Conservation (phyloP, 2,113 vertebrate genomes). For the Chlamydotis undulata region DNA sequence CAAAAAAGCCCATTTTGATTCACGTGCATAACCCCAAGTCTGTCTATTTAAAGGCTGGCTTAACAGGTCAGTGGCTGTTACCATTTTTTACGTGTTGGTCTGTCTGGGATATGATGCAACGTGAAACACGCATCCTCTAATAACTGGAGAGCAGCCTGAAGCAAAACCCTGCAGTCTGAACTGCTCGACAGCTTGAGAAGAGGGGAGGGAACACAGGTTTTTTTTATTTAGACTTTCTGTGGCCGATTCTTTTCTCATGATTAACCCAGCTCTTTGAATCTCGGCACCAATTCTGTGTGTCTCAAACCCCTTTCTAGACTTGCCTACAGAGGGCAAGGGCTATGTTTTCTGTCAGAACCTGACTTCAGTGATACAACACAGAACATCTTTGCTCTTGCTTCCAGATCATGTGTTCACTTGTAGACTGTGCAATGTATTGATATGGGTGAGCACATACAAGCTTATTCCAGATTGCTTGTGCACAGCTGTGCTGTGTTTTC, state of each 20-base stretch:
- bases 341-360: background rate
- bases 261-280: background rate
- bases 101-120: background rate
- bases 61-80: background rate
- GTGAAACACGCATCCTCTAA: background rate
- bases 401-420: background rate
- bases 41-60: background rate
- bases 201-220: background rate
- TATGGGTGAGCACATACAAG: background rate
- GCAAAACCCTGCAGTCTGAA: background rate
- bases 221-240: background rate
- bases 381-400: background rate
- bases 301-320: background rate
- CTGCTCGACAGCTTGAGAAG: background rate
- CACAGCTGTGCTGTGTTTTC: background rate
- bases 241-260: background rate
- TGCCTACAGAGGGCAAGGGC: background rate
- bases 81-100: background rate
- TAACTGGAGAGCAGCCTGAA: slow-evolving; percentile 4
- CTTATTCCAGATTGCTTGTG: background rate
- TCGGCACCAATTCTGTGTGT: background rate
- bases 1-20: background rate
- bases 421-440: background rate
- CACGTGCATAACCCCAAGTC: background rate
- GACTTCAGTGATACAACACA: background rate